phyloP scores from a whole-genome alignment of 2,888 invertebrate species.

The Perithous albicinctus region DNA sequence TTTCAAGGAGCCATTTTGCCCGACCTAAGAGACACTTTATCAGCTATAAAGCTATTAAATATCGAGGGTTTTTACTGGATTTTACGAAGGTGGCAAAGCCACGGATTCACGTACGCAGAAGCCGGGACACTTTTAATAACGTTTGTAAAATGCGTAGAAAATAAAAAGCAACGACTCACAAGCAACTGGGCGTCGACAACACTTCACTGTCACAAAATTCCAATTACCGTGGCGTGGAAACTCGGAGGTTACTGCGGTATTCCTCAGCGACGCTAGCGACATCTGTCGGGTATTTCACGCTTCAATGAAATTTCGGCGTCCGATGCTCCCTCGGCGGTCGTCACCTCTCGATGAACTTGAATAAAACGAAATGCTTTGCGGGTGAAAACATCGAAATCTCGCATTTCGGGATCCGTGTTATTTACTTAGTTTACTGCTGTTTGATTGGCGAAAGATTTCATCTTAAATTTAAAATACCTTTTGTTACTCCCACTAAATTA shows the following conservation, averaged over 20 bases:
- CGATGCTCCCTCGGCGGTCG: neutral
- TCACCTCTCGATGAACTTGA: too few relatives aligned
- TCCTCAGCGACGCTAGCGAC: slow-evolving; percentile 43
- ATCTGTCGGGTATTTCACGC: slow-evolving; percentile 30
- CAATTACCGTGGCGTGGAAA: slow-evolving; percentile 69
- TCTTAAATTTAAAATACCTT: too few relatives aligned
- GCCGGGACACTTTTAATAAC: slow-evolving; percentile 13
- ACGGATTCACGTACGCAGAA: slow-evolving; percentile 9
- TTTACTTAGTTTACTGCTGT: too few relatives aligned
- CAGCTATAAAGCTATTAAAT: slow-evolving; percentile 50
- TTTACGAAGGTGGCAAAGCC: slow-evolving; percentile 5
- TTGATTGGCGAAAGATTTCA: too few relatives aligned
- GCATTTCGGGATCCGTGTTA: neutral
- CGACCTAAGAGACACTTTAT: slow-evolving; percentile 72
- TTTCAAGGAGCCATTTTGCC: slow-evolving; percentile 82
- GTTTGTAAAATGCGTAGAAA: slow-evolving; percentile 49
- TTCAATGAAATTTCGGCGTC: neutral
- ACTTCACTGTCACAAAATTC: slow-evolving; percentile 77
- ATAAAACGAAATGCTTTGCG: too few relatives aligned
- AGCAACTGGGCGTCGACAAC: slow-evolving; percentile 82
- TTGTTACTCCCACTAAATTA: too few relatives aligned
- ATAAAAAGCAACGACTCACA: slow-evolving; percentile 78
- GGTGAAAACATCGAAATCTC: neutral
- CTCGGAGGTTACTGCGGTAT: slow-evolving; percentile 65
- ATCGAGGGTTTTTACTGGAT: neutral